Base-by-base conservation (phyloP, 2,888 invertebrate species). In the Sinodicranocentrus sp. region DNA sequence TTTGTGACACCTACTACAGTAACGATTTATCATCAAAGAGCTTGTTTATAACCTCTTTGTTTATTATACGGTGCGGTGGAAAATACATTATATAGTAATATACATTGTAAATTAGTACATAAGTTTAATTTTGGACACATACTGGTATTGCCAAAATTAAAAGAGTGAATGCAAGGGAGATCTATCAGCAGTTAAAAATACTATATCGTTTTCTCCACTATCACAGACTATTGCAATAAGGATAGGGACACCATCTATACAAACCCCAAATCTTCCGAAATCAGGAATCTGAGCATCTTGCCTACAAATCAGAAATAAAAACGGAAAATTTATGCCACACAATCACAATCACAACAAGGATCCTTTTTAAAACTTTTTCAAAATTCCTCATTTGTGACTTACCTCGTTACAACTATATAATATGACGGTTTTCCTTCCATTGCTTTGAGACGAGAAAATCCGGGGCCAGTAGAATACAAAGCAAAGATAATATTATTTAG, bases 221-320 rank as follows among this genome's bases (percentile, higher is more conserved):
- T 80, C 80, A 80, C 73, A 80, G 67, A 85, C 84, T 52, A 84
- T 48, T 2, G 83, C 85, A 25, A 82, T 75, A 8, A 85, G 59
- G 17, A 85, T 52, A 21, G 85, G 85, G 8, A 85, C 68, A 17
- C 76, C 85, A 52, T 85, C 59, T 15, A 77, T 19, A 15, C 57
- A 67, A 2, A 83, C 33, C 21, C 71, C 72, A 67, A 83, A 72
- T 10, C 43, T 15, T 28, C 67, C 57, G 28, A 85, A 82, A 65
- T 78, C 75, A 10, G 79, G 85, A 26, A 85, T 26, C 43, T 63
- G 3, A 15, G 82, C 85, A 54, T 77, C 65, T 52, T 85, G 65
- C 23, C 85, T 85, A 13, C 1, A 70, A 54, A 54, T 33, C 33
- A 10, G 15, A 78, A 26, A 59, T 43, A 44, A 43, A 68, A 43